Percentiles rank a stretch among this genome's conserved stretches.
phyloP scores from a whole-genome alignment of 2,113 vertebrate genomes.

The Gavialis gangeticus region DNA sequence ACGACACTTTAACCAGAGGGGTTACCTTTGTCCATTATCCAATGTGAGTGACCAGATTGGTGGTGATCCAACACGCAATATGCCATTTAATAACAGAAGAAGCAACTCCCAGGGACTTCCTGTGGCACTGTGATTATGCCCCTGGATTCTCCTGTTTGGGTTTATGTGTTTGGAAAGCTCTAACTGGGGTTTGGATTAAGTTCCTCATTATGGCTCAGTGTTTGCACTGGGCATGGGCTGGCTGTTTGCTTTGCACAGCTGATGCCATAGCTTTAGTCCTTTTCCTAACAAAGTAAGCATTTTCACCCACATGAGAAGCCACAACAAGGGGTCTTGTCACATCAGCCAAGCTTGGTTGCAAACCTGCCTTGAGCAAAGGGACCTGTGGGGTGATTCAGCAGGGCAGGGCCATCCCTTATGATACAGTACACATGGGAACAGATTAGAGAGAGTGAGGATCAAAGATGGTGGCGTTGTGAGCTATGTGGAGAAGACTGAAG shows the following conservation, averaged over 20 bases:
- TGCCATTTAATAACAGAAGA: neutral
- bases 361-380: neutral
- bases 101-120: neutral
- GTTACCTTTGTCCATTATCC: neutral
- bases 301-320: neutral
- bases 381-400: neutral
- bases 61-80: neutral
- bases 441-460: accelerated
- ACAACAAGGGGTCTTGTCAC: accelerated
- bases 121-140: neutral
- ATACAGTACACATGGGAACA: neutral
- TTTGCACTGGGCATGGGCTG: neutral
- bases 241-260: neutral
- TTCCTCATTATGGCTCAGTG: accelerated
- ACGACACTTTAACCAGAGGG: neutral
- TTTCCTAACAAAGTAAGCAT: too few species aligned
- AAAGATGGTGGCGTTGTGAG: neutral
- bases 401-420: neutral
- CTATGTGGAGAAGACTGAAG: neutral
- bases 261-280: accelerated
- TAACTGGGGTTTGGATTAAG: neutral
- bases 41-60: neutral
- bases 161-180: neutral
- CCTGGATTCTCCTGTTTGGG: neutral
- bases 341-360: neutral